These are phyloP conservation scores for Peromyscus aztecus DNA, from an alignment of 2,797 vertebrate genomes.

Conservation along the genomic window DNA sequence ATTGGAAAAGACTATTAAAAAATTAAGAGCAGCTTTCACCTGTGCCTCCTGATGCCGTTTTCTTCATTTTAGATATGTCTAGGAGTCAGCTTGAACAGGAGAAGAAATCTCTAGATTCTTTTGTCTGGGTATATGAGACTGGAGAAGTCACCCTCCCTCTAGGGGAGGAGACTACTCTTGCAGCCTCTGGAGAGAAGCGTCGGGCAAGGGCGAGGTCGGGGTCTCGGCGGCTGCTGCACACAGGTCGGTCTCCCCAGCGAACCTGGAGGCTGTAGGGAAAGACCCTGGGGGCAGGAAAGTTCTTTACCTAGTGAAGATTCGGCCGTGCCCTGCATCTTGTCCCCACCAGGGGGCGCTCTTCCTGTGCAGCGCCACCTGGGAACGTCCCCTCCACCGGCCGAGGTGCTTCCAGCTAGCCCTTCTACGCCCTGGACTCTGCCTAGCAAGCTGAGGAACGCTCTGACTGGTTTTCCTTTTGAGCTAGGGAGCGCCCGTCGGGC, in stretches of 20 bases:
- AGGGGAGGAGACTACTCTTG: not conserved
- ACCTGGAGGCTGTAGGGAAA: not conserved
- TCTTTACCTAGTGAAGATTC: no score
- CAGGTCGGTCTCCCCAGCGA: not conserved
- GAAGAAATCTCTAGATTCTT: not conserved
- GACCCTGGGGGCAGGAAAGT: not conserved
- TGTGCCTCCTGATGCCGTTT: not conserved
- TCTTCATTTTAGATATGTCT: slow-evolving; percentile 10
- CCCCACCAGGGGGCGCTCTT: not conserved
- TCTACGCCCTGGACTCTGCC: not conserved
- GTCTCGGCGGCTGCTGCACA: not conserved
- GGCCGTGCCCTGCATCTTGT: not conserved
- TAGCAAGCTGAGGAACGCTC: not conserved
- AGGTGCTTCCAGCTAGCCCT: not conserved
- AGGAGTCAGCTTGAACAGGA: not conserved
- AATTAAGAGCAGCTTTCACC: no score
- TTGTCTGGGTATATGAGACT: slow-evolving; percentile 21
- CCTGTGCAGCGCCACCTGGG: no score
- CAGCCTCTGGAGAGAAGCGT: not conserved
- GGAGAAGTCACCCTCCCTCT: not conserved
- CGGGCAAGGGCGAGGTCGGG: not conserved
- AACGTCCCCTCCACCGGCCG: not conserved
- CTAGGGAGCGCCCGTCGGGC: not conserved
- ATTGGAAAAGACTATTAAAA: not conserved
- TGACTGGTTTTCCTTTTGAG: not conserved